Evolutionary conservation across 1,140 invertebrate genomes (phyloP), one percentile per base, ranked within the genome.

Genomic region (Cylas formicarius): DNA sequence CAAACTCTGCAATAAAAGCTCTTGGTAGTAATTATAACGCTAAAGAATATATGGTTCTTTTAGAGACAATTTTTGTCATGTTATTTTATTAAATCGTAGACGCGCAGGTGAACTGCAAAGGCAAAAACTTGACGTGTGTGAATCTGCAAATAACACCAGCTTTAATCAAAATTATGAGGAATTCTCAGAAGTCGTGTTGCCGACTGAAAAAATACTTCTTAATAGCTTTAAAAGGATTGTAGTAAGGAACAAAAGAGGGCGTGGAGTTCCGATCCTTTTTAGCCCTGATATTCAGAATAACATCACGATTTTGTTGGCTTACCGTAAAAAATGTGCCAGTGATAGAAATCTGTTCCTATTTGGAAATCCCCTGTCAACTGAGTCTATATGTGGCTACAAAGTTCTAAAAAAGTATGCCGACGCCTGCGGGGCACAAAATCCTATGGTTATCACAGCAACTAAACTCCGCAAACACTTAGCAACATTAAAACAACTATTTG

Each of bases 401-500:
- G 40, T 49, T 22, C 24, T 61, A 10, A 42, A 61, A 44, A 61
- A 44, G 29, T 22, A 57, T 35, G 52, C 53, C n/a, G n/a, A n/a
- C n/a, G 13, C 24, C 27, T 39, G 22, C 16, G 24, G 24, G 13
- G 40, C 40, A 14, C 31, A 42, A 20, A 32, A 40, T 23, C 38
- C 26, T 14, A 17, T n/a, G 31, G 23, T 20, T 11, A 14, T 40
- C 19, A 40, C 13, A 13, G 13, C 14, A 16, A 32, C 9, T 29
- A 27, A 27, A 16, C 24, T 40, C 10, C 14, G 38, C 13, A 40
- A 40, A 48, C 55, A 62, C 53, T 53, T 63, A 32, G 60, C 60
- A 4, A 62, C 60, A 1, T 40, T 62, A 28, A 44, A 55, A 13
- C 60, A 63, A 48, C 31, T 63, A 20, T 61, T 63, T 28, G 51